Percentiles rank a stretch among this genome's conserved stretches.
These are phyloP conservation scores for Tromatobia lineatoria DNA, from an alignment of 2,888 invertebrate species.

Conservation along the genomic window DNA sequence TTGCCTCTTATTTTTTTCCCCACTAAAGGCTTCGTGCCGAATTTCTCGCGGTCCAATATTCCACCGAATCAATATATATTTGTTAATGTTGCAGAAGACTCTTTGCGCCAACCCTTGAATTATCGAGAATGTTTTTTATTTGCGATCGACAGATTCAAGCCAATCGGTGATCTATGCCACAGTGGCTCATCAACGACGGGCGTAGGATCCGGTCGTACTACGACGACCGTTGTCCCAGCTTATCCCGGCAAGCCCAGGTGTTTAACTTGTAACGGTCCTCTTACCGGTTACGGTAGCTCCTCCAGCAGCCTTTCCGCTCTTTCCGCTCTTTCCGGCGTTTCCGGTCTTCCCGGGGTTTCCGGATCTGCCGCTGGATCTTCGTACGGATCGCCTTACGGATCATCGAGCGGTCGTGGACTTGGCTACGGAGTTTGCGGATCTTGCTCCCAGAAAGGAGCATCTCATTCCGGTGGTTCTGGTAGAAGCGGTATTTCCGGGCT, in stretches of 20 bases:
- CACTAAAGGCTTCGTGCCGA: too few species aligned
- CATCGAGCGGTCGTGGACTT: not conserved
- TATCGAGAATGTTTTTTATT: too few species aligned
- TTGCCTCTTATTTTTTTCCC: too few species aligned
- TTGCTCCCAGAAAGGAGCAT: not conserved
- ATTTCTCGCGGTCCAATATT: too few species aligned
- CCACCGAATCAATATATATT: too few species aligned
- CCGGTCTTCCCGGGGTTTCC: too few species aligned
- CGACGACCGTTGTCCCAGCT: slow-evolving; percentile 73
- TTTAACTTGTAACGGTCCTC: slow-evolving; percentile 27
- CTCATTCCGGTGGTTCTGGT: not conserved
- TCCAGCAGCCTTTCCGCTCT: too few species aligned
- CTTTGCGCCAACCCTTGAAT: too few species aligned
- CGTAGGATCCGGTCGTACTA: slow-evolving; percentile 17
- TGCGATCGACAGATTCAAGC: slow-evolving; percentile 68
- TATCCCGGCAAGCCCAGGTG: slow-evolving; percentile 73
- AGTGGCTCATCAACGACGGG: not conserved
- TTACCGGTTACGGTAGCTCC: not conserved
- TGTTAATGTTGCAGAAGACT: too few species aligned
- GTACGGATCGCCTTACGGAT: not conserved
- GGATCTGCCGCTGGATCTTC: not conserved
- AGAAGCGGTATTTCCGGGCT: not conserved
- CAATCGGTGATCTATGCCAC: slow-evolving; percentile 75
- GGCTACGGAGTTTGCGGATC: not conserved
- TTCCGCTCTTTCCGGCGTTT: too few species aligned